These are phyloP conservation scores for Drosophila triauraria DNA, from an alignment of 1,140 invertebrate species.

Conservation along the genomic window DNA sequence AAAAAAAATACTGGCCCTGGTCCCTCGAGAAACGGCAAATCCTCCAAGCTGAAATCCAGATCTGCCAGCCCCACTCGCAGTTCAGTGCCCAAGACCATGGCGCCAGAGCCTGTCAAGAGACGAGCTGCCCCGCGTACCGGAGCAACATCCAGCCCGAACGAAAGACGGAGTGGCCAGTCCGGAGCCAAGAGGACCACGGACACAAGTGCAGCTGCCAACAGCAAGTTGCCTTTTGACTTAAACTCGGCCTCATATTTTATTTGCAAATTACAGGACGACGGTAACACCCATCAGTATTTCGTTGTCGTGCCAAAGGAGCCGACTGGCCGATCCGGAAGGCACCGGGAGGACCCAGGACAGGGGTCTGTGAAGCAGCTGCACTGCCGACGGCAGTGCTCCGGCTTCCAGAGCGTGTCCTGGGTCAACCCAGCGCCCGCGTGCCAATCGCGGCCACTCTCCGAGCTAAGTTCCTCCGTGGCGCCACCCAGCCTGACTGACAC, in stretches of 20 bases:
- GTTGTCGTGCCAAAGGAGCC: constrained; percentile 23
- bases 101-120: background rate
- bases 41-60: background rate
- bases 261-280: constrained; percentile 48
- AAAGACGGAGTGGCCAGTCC: background rate
- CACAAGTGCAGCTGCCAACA: constrained; percentile 18
- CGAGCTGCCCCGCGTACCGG: background rate
- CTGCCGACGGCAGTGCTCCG: constrained; percentile 39
- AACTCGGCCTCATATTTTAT: constrained; percentile 33
- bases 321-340: background rate
- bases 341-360: constrained; percentile 26
- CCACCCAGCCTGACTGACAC: constrained; percentile 20
- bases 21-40: background rate
- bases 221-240: constrained; percentile 41
- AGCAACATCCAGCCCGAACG: background rate
- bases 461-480: constrained; percentile 14
- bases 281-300: constrained; percentile 23
- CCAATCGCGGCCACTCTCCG: background rate
- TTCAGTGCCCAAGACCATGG: background rate
- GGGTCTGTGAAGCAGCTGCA: constrained; percentile 22
- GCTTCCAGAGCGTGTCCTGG: constrained; percentile 42
- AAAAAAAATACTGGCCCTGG: background rate
- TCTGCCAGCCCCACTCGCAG: constrained; percentile 4
- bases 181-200: constrained; percentile 9
- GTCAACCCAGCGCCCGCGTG: background rate